Evolutionary conservation across 2,797 vertebrate species (phyloP).

Genomic region (Sciurus carolinensis): DNA sequence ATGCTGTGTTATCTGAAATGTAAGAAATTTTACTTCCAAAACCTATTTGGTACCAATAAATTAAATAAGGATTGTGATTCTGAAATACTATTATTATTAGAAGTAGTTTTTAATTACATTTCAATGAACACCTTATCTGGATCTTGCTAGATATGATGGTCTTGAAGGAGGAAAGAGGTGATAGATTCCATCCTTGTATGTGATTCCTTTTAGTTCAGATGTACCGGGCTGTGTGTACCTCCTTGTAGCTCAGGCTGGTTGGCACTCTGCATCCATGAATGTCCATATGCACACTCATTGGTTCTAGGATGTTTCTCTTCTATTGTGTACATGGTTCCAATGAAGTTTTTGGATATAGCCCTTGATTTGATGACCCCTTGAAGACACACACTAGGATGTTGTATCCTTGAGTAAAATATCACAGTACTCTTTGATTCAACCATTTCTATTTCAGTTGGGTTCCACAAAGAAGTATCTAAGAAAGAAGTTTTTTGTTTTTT

Average conservation of each 20-base stretch:
- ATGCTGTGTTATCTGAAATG: neutral
- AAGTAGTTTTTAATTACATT: neutral
- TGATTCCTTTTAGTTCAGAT: neutral
- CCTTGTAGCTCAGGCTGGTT: neutral
- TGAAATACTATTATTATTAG: neutral
- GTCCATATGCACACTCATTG: neutral
- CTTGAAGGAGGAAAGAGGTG: neutral
- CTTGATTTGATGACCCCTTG: neutral
- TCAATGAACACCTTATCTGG: neutral
- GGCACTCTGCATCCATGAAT: neutral
- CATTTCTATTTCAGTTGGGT: neutral
- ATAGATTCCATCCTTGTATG: neutral
- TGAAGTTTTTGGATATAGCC: neutral
- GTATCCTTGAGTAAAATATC: neutral
- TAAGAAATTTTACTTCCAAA: neutral
- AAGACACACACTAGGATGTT: neutral
- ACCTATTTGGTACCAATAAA: neutral
- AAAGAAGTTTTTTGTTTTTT: neutral
- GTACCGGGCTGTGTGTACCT: neutral
- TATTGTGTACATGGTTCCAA: neutral
- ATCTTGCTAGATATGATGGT: neutral
- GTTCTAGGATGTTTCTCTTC: neutral
- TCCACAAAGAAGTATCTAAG: neutral
- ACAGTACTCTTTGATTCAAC: neutral
- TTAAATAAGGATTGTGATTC: neutral